Percentiles rank a stretch among this genome's conserved stretches.
Evolutionary conservation across 2,797 vertebrate genomes (phyloP).

Genomic region (Premnoplex brunnescens): DNA sequence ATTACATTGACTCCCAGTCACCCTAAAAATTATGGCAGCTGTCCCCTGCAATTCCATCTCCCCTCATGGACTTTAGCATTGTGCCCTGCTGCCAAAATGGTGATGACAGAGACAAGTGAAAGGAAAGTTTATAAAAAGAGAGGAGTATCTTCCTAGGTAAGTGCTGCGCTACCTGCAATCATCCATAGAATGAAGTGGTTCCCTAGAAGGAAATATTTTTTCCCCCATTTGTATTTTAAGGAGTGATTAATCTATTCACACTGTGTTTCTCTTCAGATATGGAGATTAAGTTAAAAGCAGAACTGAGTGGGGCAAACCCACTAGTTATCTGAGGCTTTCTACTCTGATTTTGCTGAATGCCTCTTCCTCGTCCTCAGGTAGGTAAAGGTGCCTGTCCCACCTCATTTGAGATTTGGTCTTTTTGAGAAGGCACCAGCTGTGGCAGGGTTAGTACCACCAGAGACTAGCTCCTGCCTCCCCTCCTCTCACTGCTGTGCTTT

Average conservation of each 20-base stretch:
- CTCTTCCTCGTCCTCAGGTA: not conserved
- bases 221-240: not conserved
- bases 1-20: not conserved
- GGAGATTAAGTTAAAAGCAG: not conserved
- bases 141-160: not conserved
- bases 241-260: not conserved
- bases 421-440: not conserved
- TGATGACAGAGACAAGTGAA: not conserved
- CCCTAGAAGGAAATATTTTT: not conserved
- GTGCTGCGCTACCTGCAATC: not conserved
- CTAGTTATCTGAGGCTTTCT: not conserved
- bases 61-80: not conserved
- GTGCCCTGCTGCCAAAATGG: rapidly evolving
- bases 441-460: not conserved
- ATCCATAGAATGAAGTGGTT: not conserved
- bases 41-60: not conserved
- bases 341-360: not conserved
- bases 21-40: not conserved
- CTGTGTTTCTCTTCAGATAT: not conserved
- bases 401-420: not conserved
- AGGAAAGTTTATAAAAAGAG: not conserved
- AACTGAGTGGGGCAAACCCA: not conserved
- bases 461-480: not conserved
- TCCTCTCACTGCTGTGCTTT: not conserved
- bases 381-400: not conserved